phyloP scores from a whole-genome alignment of 1,140 invertebrate genomes.

The Caenorhabditis inopinata region DNA sequence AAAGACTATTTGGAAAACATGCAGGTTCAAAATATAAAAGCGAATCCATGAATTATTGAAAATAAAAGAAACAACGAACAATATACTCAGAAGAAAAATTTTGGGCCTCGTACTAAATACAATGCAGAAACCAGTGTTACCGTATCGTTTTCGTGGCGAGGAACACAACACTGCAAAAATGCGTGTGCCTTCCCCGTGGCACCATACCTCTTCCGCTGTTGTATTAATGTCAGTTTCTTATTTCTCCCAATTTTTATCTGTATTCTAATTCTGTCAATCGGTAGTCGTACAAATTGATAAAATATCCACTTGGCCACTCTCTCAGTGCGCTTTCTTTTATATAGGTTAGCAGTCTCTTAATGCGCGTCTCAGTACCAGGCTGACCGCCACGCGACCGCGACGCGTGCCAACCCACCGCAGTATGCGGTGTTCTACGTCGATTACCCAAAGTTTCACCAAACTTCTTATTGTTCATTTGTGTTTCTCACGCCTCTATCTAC shows the following conservation, averaged over 20 bases:
- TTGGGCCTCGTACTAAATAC: not conserved
- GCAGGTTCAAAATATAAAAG: not conserved
- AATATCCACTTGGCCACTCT: not conserved
- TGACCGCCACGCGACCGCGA: constrained; percentile 34
- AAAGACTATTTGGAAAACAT: not conserved
- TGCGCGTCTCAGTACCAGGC: constrained; percentile 17
- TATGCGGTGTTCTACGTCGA: not conserved
- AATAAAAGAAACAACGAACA: not conserved
- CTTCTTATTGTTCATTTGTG: not conserved
- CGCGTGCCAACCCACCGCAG: constrained; percentile 37
- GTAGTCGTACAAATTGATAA: constrained; percentile 28
- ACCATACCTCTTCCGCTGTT: not conserved
- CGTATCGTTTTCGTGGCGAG: constrained; percentile 4
- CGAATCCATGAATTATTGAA: not conserved
- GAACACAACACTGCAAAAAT: not conserved
- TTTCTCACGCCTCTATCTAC: not conserved
- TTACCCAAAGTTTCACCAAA: constrained; percentile 16
- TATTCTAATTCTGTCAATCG: not conserved
- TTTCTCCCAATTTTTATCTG: not conserved
- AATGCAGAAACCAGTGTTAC: not conserved
- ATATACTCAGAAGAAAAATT: not conserved
- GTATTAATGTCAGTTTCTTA: not conserved
- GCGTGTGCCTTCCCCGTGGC: constrained; percentile 8
- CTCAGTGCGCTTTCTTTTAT: not conserved
- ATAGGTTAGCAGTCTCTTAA: constrained; percentile 3